These are phyloP conservation scores for Eremobia ochroleuca DNA, from an alignment of 2,888 invertebrate genomes.

Conservation along the genomic window DNA sequence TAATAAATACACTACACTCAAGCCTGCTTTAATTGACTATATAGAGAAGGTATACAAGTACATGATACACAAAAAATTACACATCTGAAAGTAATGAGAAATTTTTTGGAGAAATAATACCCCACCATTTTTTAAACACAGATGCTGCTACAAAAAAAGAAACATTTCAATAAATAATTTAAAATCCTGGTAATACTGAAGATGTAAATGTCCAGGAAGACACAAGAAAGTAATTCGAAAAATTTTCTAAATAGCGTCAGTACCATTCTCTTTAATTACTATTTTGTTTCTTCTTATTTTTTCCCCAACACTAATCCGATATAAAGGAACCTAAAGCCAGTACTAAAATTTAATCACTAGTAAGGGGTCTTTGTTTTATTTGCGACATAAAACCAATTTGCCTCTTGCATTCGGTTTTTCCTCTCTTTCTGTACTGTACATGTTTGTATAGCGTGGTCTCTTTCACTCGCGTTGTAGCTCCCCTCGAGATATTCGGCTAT, in stretches of 20 bases:
- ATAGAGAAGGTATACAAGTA: not conserved
- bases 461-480: constrained; percentile 32
- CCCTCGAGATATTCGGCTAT: constrained; percentile 57
- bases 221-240: constrained; percentile 19
- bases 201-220: not conserved
- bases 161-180: not conserved
- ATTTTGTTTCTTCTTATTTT: constrained; percentile 45
- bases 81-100: not conserved
- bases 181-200: not conserved
- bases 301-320: constrained; percentile 55
- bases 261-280: constrained; percentile 42
- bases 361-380: constrained; percentile 72
- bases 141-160: not conserved
- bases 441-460: constrained; percentile 28
- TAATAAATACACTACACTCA: not conserved
- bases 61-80: not conserved
- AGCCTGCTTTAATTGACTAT: not conserved
- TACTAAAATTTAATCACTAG: constrained; percentile 72
- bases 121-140: not conserved
- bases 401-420: constrained; percentile 47
- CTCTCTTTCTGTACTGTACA: constrained; percentile 29
- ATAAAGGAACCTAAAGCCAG: constrained; percentile 67
- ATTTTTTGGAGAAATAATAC: not conserved
- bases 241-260: not conserved
- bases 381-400: constrained; percentile 68